Base-by-base conservation (phyloP, 2,113 vertebrate genomes). In the Oryzias melastigma region DNA sequence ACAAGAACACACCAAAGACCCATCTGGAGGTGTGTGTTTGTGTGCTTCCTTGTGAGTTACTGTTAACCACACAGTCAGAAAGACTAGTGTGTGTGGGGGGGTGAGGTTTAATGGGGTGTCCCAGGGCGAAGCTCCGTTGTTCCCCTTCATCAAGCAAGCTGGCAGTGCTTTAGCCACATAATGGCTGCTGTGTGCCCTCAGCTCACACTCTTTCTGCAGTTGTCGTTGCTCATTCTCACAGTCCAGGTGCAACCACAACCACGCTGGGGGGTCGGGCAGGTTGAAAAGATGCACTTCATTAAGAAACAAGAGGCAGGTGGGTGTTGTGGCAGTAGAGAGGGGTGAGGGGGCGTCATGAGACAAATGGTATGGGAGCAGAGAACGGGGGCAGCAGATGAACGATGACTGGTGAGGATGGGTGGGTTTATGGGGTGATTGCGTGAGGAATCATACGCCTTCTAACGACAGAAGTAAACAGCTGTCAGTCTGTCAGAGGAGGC, bases 91-190 rank as follows among this genome's bases (percentile, higher is more conserved):
- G 68, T 65, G 77, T 81, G 77, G 84, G 88, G 82, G 77, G 75
- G 77, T 65, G 68, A 75, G 81, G 75, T 86, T 84, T 83, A 90
- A 87, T 87, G 88, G 81, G 68, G 79, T 85, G 84, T 87, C 88
- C 84, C 82, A 72, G 81, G 81, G 85, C 68, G 68, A 84, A 77
- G 71, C 81, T 84, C 68, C 73, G 65, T 74, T 75, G 88, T 87
- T 90, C 84, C 84, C 82, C 84, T 82, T 88, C 88, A 88, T 90
- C 85, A 85, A 86, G 81, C 87, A 88, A 81, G 59, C 81, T 79
- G 80, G 65, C 74, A 78, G 81, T 80, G 76, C 87, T 86, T 85
- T 85, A 87, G 86, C 85, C 84, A 68, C 73, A 44, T 90, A 87
- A 90, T 88, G 86, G 87, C 84, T 67, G 68, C 62, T 55, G 72